Conservation (phyloP, 2,113 vertebrate genomes). For the Nothoprocta perdicaria region DNA sequence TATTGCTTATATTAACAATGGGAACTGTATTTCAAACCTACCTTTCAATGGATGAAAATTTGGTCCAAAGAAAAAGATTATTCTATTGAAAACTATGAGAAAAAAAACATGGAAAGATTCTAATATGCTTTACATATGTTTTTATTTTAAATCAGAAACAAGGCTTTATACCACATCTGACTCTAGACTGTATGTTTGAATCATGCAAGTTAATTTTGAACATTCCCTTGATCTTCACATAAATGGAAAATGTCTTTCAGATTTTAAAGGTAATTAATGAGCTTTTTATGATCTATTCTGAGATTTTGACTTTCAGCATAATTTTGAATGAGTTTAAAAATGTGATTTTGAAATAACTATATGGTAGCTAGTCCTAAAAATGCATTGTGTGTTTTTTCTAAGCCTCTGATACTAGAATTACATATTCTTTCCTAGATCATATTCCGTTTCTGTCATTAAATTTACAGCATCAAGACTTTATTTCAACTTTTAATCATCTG, state of each 20-base stretch:
- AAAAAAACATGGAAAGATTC: neutral
- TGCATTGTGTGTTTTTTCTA: neutral
- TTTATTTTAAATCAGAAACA: neutral
- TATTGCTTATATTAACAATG: neutral
- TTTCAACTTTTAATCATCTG: neutral
- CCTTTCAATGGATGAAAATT: neutral
- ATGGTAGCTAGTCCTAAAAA: rapidly evolving
- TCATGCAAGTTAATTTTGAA: neutral
- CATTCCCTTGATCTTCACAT: neutral
- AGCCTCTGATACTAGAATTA: neutral
- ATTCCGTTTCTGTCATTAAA: neutral
- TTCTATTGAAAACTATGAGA: neutral
- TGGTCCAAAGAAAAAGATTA: neutral
- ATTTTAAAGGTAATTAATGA: neutral
- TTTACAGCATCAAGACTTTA: neutral
- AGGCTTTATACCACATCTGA: neutral
- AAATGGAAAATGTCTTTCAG: neutral
- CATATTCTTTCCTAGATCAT: neutral
- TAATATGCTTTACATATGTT: neutral
- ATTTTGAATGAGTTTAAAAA: neutral
- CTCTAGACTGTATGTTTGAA: neutral
- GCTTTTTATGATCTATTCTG: neutral
- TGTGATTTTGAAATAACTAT: neutral
- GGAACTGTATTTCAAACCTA: neutral
- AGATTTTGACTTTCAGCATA: neutral